phyloP scores from a whole-genome alignment of 2,797 vertebrate genomes.

The Peromyscus attwateri region DNA sequence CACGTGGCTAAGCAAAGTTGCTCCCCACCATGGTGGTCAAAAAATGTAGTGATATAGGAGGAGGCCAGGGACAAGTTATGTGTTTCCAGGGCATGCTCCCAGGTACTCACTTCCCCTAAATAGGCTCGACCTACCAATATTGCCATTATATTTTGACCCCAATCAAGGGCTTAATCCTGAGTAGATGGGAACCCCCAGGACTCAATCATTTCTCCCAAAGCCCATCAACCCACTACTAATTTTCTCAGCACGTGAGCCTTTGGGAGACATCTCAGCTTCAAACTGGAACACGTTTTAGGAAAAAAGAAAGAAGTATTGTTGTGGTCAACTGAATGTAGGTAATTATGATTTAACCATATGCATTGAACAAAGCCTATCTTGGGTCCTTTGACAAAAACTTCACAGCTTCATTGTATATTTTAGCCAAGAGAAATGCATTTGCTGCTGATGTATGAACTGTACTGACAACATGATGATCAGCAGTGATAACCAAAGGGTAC shows the following conservation, averaged over 20 bases:
- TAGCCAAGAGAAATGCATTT: conserved; percentile 48
- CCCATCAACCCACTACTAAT: not conserved
- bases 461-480: not conserved
- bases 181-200: not conserved
- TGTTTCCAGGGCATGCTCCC: not conserved
- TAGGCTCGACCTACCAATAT: not conserved
- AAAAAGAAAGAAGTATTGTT: not conserved
- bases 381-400: not conserved
- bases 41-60: not conserved
- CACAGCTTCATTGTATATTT: not conserved
- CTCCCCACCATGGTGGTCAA: not conserved
- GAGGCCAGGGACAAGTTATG: not conserved
- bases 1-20: not conserved
- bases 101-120: no score
- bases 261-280: not conserved
- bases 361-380: conserved; percentile 36
- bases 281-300: not conserved
- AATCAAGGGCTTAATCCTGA: not conserved
- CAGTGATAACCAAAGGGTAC: not conserved
- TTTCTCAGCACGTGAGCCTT: not conserved
- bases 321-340: not conserved
- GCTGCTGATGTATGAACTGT: not conserved
- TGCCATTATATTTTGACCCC: not conserved
- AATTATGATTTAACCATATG: not conserved
- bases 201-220: not conserved